phyloP scores from a whole-genome alignment of 2,797 vertebrate genomes.

The Remorina albescens region DNA sequence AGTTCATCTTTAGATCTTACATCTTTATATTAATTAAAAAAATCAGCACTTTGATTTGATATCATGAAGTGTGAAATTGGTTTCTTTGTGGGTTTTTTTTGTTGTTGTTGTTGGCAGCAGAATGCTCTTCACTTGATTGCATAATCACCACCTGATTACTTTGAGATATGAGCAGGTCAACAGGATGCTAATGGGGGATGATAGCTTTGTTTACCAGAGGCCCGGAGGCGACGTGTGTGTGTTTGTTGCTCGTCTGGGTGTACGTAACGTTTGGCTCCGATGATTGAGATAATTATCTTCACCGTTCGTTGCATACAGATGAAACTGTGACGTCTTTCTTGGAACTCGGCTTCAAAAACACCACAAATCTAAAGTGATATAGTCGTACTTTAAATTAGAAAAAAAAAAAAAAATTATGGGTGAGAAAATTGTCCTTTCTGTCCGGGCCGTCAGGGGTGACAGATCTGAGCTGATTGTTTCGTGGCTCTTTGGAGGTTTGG shows the following conservation, averaged over 20 bases:
- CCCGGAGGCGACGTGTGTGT: background rate
- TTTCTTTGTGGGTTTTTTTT: no score
- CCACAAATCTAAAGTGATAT: background rate
- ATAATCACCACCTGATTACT: slow-evolving; percentile 66
- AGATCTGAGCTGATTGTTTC: no score
- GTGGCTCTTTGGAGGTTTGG: no score
- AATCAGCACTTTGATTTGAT: no score
- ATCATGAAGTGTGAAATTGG: no score
- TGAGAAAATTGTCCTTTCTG: no score
- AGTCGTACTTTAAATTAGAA: no score
- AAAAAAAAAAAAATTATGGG: no score
- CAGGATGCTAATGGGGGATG: slow-evolving; percentile 65
- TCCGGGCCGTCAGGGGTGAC: no score
- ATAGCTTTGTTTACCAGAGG: slow-evolving; percentile 63
- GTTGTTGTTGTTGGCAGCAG: background rate
- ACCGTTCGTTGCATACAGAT: slow-evolving; percentile 2
- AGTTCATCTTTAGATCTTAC: background rate
- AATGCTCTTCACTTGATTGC: slow-evolving; percentile 51
- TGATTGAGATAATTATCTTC: slow-evolving; percentile 49
- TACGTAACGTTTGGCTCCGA: slow-evolving; percentile 12
- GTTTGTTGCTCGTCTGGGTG: background rate
- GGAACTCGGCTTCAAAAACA: slow-evolving; percentile 3
- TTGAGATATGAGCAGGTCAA: slow-evolving; percentile 65
- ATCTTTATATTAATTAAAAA: background rate
- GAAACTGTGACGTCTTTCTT: background rate